Evolutionary conservation across 1,140 invertebrate genomes (phyloP).

Genomic region (Mactra quadrangularis): DNA sequence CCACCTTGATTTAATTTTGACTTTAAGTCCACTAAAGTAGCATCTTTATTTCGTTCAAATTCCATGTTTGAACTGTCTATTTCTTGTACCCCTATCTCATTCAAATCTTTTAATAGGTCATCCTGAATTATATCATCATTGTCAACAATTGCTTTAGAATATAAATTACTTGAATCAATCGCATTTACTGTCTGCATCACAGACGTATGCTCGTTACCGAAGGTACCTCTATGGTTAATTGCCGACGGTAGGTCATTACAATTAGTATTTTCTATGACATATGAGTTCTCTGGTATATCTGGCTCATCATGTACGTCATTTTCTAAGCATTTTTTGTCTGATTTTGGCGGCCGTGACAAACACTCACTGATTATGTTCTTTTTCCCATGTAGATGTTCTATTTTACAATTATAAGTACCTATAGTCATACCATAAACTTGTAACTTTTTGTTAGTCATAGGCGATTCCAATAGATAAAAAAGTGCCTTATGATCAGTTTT

Average conservation of each 20-base stretch:
- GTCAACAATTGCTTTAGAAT: conserved; percentile 47
- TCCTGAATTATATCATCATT: not conserved
- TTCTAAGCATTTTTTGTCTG: not conserved
- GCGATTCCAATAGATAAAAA: conserved; percentile 48
- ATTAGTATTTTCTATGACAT: not conserved
- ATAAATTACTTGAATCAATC: conserved; percentile 54
- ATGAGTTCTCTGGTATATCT: conserved; percentile 54
- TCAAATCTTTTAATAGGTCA: not conserved
- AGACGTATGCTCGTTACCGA: no score
- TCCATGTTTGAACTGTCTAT: no score
- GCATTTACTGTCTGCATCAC: conserved; percentile 31
- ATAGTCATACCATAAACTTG: conserved; percentile 66
- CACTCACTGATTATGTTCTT: conserved; percentile 65
- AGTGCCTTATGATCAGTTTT: conserved; percentile 66
- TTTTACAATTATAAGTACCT: conserved; percentile 59
- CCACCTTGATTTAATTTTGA: conserved; percentile 42
- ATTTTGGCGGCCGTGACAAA: conserved; percentile 46
- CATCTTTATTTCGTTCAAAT: no score
- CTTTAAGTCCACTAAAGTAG: not conserved
- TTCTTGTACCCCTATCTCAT: no score
- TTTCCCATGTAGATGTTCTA: conserved; percentile 59
- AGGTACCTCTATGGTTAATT: no score
- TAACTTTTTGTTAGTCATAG: conserved; percentile 68
- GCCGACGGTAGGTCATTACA: no score
- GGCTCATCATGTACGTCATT: not conserved